Evolutionary conservation across 2,797 vertebrate species (phyloP).

Genomic region (Centroberyx gerrardi): DNA sequence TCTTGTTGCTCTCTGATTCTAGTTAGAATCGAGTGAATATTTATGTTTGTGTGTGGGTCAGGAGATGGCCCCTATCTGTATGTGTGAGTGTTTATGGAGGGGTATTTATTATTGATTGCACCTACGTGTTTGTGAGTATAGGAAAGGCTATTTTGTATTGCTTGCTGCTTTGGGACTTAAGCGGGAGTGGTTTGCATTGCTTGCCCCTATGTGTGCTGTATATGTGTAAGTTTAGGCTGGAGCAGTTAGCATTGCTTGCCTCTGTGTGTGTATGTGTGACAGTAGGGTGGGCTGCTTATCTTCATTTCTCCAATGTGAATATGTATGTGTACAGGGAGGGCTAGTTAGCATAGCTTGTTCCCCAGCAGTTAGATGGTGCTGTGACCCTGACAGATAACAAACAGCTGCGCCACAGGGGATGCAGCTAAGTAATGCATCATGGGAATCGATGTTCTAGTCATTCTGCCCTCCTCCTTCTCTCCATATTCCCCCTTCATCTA

Average conservation of each 20-base stretch:
- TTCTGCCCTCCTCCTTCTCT: slow-evolving; percentile 48
- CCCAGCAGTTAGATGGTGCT: slow-evolving; percentile 44
- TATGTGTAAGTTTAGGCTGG: not conserved
- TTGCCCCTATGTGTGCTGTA: not conserved
- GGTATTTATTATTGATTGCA: no score
- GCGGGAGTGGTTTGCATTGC: no score
- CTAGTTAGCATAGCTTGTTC: slow-evolving; percentile 62
- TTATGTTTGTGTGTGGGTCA: slow-evolving; percentile 31
- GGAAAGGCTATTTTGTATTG: not conserved
- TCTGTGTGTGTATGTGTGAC: slow-evolving; percentile 19
- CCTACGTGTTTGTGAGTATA: not conserved
- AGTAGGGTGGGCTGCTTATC: slow-evolving; percentile 33
- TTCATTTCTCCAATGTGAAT: slow-evolving; percentile 36
- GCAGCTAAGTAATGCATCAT: slow-evolving; percentile 73
- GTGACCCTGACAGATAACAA: slow-evolving; percentile 77
- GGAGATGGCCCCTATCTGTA: slow-evolving; percentile 13
- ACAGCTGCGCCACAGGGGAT: slow-evolving; percentile 72
- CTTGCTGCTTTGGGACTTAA: no score
- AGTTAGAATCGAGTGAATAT: slow-evolving; percentile 40
- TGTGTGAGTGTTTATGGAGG: slow-evolving; percentile 1
- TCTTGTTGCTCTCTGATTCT: slow-evolving; percentile 42
- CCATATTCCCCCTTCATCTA: slow-evolving; percentile 57
- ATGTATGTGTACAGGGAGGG: slow-evolving; percentile 50
- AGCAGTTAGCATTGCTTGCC: not conserved
- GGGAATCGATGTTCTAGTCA: slow-evolving; percentile 65